Evolutionary conservation across 2,113 vertebrate species (phyloP).

Genomic region (Orthochromis malagaraziensis): DNA sequence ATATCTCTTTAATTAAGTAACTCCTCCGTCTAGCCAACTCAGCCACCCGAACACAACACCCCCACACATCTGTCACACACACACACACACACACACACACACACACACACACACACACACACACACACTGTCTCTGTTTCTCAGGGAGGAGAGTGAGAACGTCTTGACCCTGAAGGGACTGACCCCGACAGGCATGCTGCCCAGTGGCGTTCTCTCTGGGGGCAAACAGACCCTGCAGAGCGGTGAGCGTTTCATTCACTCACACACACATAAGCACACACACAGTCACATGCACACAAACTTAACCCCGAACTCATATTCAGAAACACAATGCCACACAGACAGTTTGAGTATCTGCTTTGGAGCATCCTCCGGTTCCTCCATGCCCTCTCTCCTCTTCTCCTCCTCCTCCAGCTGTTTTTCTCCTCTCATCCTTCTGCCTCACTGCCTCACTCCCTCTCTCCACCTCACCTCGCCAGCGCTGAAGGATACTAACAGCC

Average conservation of each 20-base stretch:
- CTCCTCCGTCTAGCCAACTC: too few relatives aligned
- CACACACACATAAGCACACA: background rate
- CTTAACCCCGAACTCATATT: background rate
- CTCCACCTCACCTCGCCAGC: constrained; percentile 38
- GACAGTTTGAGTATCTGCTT: background rate
- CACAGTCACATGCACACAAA: background rate
- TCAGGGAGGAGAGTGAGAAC: constrained; percentile 81
- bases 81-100: background rate
- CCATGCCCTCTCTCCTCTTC: background rate
- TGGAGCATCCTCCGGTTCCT: constrained; percentile 2
- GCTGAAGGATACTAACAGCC: constrained; percentile 54
- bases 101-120: background rate
- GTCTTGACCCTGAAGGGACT: constrained; percentile 80
- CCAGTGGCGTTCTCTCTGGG: constrained; percentile 77
- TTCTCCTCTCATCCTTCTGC: constrained; percentile 23
- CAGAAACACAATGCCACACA: background rate
- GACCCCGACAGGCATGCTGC: constrained; percentile 80
- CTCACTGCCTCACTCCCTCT: constrained; percentile 33
- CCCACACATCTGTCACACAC: too few relatives aligned
- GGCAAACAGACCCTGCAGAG: constrained; percentile 80
- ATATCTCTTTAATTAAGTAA: too few relatives aligned
- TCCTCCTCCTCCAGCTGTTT: constrained; percentile 18
- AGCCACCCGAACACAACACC: too few relatives aligned
- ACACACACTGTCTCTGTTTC: background rate
- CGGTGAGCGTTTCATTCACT: constrained; percentile 58